Evolutionary conservation across 2,113 vertebrate species (phyloP), one percentile per base, ranked within the genome.

Genomic region (Microcebus ravelobensis): DNA sequence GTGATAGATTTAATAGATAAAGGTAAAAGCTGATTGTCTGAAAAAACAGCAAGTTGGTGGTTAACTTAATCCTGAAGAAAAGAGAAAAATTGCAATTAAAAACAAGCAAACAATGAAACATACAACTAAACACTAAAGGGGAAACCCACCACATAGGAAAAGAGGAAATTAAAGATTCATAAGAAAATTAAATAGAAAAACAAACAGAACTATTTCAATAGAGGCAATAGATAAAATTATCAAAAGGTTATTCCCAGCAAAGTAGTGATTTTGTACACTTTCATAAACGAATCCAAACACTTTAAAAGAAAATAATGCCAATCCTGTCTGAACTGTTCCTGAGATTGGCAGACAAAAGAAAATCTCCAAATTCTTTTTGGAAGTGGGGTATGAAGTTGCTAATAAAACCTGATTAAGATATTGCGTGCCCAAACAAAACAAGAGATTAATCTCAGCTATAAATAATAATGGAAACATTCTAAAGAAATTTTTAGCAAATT

Each of bases 291-390:
- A 79, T 73, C 71, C 27, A 29, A 50, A 73, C 3, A n/a, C 52
- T 70, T 82, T 94, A 91, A 90, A 94, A 82, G 34, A 42, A 87
- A 76, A 31, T 74, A 88, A 94, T 61, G 23, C 3, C 36, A 71
- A 70, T 73, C 8, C 0, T 48, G 31, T 55, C 61, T 73, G 73
- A 96, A 74, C 1, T 3, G 6, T 39, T 82, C 50, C 42, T 45
- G 82, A 92, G 17, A 84, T 80, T 5, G 45, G 3, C 27, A 91
- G 48, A 67, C 5, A 31, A 84, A 94, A 91, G 76, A 52, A 84
- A 74, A 84, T 3, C 50, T 84, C 70, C 25, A 61, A 77, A 73
- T 63, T 88, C 23, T 27, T 80, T 82, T 80, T 39, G 8, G 11
- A n/a, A 95, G 61, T 59, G 34, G 23, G 10, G 6, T 50, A 73